Evolutionary conservation across 92 coral and sea anemone genomes (phyloP).

Genomic region (Virgularia gustaviana): DNA sequence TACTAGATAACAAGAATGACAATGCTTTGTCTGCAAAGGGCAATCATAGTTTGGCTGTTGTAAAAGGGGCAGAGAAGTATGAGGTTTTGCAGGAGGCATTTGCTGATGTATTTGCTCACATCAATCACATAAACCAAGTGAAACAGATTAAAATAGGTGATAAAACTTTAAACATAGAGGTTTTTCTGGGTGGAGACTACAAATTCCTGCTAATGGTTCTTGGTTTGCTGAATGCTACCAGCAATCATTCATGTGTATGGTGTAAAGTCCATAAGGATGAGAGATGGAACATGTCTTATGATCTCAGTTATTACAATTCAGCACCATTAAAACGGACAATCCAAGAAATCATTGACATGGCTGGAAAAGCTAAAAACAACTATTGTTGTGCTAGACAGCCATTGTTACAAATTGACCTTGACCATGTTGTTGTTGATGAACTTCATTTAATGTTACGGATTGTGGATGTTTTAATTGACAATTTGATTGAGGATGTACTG

Average conservation of each 20-base stretch:
- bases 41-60: conserved; percentile 51
- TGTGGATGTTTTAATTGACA: conserved; percentile 55
- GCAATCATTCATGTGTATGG: conserved; percentile 49
- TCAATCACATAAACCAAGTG: conserved; percentile 32
- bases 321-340: conserved; percentile 25
- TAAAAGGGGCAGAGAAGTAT: conserved; percentile 54
- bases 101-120: conserved; percentile 44
- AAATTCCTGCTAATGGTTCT: conserved; percentile 51
- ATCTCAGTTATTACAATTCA: conserved; percentile 49
- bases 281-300: conserved; percentile 38
- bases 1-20: conserved; percentile 14
- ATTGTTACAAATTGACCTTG: conserved; percentile 50
- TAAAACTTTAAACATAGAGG: conserved; percentile 32
- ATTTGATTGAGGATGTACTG: conserved; percentile 17
- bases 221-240: conserved; percentile 56
- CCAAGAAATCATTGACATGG: not conserved
- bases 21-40: conserved; percentile 39
- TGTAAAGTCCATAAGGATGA: conserved; percentile 50
- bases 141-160: conserved; percentile 42
- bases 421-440: conserved; percentile 61
- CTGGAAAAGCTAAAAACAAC: conserved; percentile 4
- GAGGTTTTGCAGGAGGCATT: conserved; percentile 48
- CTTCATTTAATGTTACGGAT: conserved; percentile 56
- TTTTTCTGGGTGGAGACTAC: too few relatives aligned
- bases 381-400: conserved; percentile 55